Evolutionary conservation across 1,140 invertebrate species (phyloP).

Genomic region (Antheraea pernyi): DNA sequence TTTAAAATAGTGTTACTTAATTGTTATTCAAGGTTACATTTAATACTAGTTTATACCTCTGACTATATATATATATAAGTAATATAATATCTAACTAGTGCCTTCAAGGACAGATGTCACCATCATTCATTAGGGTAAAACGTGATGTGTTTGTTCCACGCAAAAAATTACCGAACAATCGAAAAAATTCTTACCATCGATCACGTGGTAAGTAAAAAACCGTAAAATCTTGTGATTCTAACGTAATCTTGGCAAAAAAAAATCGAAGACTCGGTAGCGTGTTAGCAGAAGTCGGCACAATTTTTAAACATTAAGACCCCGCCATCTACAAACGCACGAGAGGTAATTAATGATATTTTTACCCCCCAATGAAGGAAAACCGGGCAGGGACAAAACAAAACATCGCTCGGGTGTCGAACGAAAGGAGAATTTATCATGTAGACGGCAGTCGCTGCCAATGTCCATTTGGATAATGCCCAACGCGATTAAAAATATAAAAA

Average conservation of each 20-base stretch:
- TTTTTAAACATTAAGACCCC: constrained; percentile 62
- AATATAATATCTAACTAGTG: too few species aligned
- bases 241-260: constrained; percentile 57
- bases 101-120: too few species aligned
- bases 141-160: too few species aligned
- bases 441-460: constrained; percentile 71
- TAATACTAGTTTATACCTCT: too few species aligned
- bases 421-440: constrained; percentile 78
- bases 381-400: constrained; percentile 70
- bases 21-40: too few species aligned
- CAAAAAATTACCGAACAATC: too few species aligned
- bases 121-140: too few species aligned
- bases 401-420: constrained; percentile 69
- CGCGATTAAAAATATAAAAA: constrained; percentile 80
- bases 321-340: constrained; percentile 69
- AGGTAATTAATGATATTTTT: constrained; percentile 70
- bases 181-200: too few species aligned
- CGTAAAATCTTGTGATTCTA: constrained; percentile 53
- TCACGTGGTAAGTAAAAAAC: too few species aligned
- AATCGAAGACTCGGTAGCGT: too few species aligned
- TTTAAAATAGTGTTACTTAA: too few species aligned
- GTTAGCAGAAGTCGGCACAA: constrained; percentile 34
- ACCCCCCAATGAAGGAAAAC: constrained; percentile 57
- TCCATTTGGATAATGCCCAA: constrained; percentile 78
- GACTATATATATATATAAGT: too few species aligned